Percentiles rank a stretch among this genome's conserved stretches.
These are phyloP conservation scores for Galerucella calmariensis DNA, from an alignment of 2,888 invertebrate species.

Conservation along the genomic window DNA sequence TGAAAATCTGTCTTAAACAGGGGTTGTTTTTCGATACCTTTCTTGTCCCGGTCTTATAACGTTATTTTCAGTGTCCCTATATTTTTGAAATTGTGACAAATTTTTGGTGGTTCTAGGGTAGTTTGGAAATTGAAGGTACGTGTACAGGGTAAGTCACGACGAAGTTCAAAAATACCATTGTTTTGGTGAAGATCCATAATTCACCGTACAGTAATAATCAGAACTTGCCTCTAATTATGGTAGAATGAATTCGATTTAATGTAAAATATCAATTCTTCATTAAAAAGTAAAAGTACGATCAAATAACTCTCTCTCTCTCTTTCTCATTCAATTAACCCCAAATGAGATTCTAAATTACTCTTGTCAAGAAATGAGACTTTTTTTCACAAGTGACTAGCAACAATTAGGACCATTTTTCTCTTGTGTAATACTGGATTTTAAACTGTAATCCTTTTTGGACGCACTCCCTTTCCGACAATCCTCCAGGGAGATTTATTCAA, in stretches of 20 bases:
- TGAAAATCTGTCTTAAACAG: no score
- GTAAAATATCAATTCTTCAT: neutral
- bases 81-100: no score
- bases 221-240: no score
- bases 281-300: slow-evolving; percentile 9
- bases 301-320: slow-evolving; percentile 20
- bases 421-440: slow-evolving; percentile 43
- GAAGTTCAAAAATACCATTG: no score
- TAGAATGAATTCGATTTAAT: neutral
- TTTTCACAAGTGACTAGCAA: slow-evolving; percentile 37
- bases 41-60: no score
- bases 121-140: no score
- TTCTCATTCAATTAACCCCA: slow-evolving; percentile 36
- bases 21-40: no score
- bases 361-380: slow-evolving; percentile 37
- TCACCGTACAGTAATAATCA: no score
- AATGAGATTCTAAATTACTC: slow-evolving; percentile 39
- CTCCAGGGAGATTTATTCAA: slow-evolving; percentile 20
- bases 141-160: no score
- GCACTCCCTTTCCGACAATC: slow-evolving; percentile 30
- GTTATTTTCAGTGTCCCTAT: no score
- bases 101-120: no score
- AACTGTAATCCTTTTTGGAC: slow-evolving; percentile 42
- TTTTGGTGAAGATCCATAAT: no score
- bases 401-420: slow-evolving; percentile 45